phyloP scores from a whole-genome alignment of 2,113 vertebrate genomes.

The Symphodus melops region DNA sequence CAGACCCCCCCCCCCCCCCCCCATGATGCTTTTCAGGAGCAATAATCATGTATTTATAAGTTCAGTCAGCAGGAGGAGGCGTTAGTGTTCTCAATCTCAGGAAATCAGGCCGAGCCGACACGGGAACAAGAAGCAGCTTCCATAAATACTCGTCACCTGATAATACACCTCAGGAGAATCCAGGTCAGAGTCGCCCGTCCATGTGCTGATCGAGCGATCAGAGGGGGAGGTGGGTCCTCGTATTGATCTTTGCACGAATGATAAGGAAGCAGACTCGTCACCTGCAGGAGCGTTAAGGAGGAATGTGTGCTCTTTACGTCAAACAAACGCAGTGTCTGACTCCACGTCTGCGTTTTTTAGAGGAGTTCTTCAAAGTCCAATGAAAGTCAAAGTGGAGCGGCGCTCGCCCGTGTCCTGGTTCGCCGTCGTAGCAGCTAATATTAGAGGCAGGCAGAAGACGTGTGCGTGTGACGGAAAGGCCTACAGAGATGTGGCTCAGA shows the following conservation, averaged over 20 bases:
- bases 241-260: conserved; percentile 20
- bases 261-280: background rate
- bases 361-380: conserved; percentile 67
- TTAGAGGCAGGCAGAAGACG: conserved; percentile 66
- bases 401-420: conserved; percentile 72
- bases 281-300: background rate
- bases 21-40: background rate
- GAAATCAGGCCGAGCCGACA: conserved; percentile 67
- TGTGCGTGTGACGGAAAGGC: conserved; percentile 43
- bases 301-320: too few species aligned
- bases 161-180: conserved; percentile 39
- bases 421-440: conserved; percentile 70
- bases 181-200: conserved; percentile 31
- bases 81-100: conserved; percentile 19
- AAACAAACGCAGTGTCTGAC: background rate
- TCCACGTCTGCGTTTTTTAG: background rate
- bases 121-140: conserved; percentile 45
- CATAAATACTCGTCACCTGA: conserved; percentile 37
- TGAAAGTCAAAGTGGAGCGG: conserved; percentile 71
- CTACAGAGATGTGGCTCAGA: conserved; percentile 80
- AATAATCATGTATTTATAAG: background rate
- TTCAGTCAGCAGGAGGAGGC: background rate
- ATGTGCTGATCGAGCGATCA: conserved; percentile 9
- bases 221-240: conserved; percentile 5
- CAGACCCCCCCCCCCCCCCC: too few species aligned